Evolutionary conservation across 1,140 invertebrate species (phyloP), one percentile per base, ranked within the genome.

Genomic region (Penaeus indicus): DNA sequence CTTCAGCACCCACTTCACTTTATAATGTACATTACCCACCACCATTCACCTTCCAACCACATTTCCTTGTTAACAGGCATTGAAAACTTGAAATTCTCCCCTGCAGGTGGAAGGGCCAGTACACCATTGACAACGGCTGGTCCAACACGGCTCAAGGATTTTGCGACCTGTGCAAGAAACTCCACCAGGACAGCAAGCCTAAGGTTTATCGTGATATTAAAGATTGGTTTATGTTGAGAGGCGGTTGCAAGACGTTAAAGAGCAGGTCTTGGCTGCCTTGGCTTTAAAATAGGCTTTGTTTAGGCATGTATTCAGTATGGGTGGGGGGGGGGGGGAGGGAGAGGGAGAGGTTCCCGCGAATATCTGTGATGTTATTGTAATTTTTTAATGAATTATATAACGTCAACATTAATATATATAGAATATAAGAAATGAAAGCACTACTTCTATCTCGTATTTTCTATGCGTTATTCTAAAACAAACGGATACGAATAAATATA

Each of bases 141-240:
- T 63, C 80, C 2, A 61, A 21, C 32, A 75, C 32, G 5, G 61
- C 79, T 22, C 75, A 62, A 7, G 27, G 8, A 5, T 84, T 77
- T 38, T 88, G 86, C 13, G 69, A 84, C 0, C 47, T 88, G 54
- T 88, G 86, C 61, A 83, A 64, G 61, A 83, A 77, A 60, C 81
- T 88, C 0, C 86, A 88, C 81, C n/a, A 82, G 22, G 86, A 88
- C 81, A 63, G 18, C 60, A 63, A 27, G 13, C 42, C 86, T 1
- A 84, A 88, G 54, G 32, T 62, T 27, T 88, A 88, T n/a, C 0
- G 10, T 38, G 38, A 86, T 38, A 80, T 86, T 38, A 86, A 61
- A 32, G 4, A 63, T 3, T 86, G 85, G 85, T 86, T 86, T 38
- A 18, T 67, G 38, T 18, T 22, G 32, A n/a, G 67, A 25, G 85